Percentiles rank a stretch among this genome's conserved stretches.
Conservation (phyloP, 2,888 invertebrate genomes). For the Malthinus flaveolus region DNA sequence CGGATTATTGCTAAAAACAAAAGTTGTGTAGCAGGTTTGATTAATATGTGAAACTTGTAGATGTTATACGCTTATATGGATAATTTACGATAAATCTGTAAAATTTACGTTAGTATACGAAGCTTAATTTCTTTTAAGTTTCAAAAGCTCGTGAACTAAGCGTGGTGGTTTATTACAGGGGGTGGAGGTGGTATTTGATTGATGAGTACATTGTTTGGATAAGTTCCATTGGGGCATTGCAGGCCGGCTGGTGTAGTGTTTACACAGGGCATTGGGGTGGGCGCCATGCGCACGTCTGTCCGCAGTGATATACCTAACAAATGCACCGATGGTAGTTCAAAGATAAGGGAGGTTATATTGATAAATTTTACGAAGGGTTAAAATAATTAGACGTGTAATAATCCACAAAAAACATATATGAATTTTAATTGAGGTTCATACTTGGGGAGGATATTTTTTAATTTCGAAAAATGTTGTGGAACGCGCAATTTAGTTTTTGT, state of each 20-base stretch:
- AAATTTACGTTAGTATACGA: neutral
- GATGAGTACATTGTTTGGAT: constrained; percentile 53
- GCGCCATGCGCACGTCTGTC: constrained; percentile 36
- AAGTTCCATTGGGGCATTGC: constrained; percentile 47
- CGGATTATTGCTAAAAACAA: constrained; percentile 11
- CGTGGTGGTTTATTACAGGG: constrained; percentile 24
- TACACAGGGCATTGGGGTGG: constrained; percentile 43
- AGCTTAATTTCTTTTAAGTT: constrained; percentile 17
- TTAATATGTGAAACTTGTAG: neutral
- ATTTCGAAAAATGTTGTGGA: neutral
- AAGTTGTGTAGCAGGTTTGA: neutral
- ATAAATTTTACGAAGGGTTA: constrained; percentile 17
- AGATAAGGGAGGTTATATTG: constrained; percentile 28
- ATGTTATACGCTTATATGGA: neutral
- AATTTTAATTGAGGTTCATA: neutral
- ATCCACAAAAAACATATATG: neutral
- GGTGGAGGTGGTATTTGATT: constrained; percentile 48
- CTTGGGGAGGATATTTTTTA: neutral
- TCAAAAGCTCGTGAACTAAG: constrained; percentile 13
- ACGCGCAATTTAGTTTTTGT: neutral
- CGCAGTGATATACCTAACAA: constrained; percentile 33
- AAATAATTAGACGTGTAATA: constrained; percentile 12
- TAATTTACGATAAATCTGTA: neutral
- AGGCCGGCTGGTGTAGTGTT: constrained; percentile 50
- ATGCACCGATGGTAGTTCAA: constrained; percentile 30